Evolutionary conservation across 2,888 invertebrate species (phyloP), one percentile per base, ranked within the genome.

Genomic region (Campoplex nolae): DNA sequence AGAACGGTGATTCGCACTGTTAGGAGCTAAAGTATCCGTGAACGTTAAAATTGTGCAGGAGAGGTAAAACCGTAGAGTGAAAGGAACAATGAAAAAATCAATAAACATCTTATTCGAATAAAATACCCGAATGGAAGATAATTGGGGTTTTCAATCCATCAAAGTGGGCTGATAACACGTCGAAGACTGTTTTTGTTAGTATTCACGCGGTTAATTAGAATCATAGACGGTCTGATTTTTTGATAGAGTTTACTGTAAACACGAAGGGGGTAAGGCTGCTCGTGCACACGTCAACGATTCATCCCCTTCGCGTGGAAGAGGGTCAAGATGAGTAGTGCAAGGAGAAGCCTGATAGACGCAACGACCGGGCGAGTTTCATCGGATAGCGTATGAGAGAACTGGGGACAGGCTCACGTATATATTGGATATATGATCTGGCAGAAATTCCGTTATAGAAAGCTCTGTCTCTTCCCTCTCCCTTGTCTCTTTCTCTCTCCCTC

Each of bases 241-340:
- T 2, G 23, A 32, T 32, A 13, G 16, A 62, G 32, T 62, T 62
- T 16, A 62, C 6, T 62, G 16, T 62, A 16, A 32, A 32, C 16
- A 6, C 32, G 32, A 45, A 42, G 45, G 13, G 45, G 28, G 45
- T n/a, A n/a, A 51, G 71, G 18, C 32, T 28, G 35, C 35, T 28
- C 32, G 71, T 32, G 18, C 23, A 32, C 71, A 32, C 71, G 79
- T 86, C 78, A 77, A 81, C 83, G 88, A 87, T 89, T 90, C 82
- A 80, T 65, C 67, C 73, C 75, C 58, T 65, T 82, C 56, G 74
- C n/a, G 58, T 70, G 75, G 86, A 91, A 90, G 88, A 90, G 89
- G 89, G 90, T 91, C 91, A 90, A 90, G 89, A 90, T 87, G 90
- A 89, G 85, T 83, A 54, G 83, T 73, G 86, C 86, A 62, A 62